Percentiles rank a stretch among this genome's conserved stretches.
Conservation (phyloP, 2,888 invertebrate species). For the Phytoseiulus persimilis region DNA sequence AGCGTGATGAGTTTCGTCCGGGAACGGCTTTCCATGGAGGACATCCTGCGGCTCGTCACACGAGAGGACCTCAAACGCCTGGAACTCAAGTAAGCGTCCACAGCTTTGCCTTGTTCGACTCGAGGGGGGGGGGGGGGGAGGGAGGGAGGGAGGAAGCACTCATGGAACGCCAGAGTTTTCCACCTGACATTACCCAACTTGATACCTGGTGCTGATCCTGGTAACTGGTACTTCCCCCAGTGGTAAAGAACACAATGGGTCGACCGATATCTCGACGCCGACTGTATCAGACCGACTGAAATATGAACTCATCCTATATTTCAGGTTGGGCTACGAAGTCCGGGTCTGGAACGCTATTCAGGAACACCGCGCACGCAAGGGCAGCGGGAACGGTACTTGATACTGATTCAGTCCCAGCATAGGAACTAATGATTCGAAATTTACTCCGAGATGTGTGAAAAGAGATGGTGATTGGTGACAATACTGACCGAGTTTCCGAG, state of each 20-base stretch:
- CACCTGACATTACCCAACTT: too few relatives aligned
- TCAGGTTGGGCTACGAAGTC: slow-evolving; percentile 71
- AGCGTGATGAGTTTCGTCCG: slow-evolving; percentile 62
- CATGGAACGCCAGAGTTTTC: neutral
- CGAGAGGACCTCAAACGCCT: slow-evolving; percentile 72
- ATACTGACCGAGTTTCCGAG: neutral
- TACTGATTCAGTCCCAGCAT: neutral
- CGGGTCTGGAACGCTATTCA: slow-evolving; percentile 74
- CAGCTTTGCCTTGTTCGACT: neutral
- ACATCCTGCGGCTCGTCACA: slow-evolving; percentile 68
- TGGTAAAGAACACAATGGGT: too few relatives aligned
- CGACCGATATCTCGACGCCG: too few relatives aligned
- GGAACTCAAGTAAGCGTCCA: slow-evolving; percentile 61
- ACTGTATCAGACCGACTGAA: too few relatives aligned
- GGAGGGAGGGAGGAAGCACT: too few relatives aligned
- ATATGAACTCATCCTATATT: slow-evolving; percentile 43
- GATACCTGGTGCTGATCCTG: too few relatives aligned
- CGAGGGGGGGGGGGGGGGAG: neutral
- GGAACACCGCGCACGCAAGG: slow-evolving; percentile 50
- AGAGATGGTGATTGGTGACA: neutral
- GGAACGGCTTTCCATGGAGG: slow-evolving; percentile 70
- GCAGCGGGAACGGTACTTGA: neutral
- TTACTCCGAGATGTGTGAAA: neutral
- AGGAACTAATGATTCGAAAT: neutral
- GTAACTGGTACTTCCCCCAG: too few relatives aligned